Base-by-base conservation (phyloP, 2,113 vertebrate species). In the Megatriorchis doriae region DNA sequence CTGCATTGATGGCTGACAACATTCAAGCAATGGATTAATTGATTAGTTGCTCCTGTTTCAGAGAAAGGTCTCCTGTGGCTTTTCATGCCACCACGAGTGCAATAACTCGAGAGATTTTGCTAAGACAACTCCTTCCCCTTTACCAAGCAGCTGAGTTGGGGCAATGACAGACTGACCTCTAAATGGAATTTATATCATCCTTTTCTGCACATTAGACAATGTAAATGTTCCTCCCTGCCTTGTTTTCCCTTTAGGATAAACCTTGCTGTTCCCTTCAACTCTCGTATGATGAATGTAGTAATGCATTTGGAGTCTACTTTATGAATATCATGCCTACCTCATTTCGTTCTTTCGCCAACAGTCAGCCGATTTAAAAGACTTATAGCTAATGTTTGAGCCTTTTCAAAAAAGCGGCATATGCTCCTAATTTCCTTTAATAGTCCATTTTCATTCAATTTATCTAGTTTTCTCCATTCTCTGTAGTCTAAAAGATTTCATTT, bases 341-440 rank as follows among this genome's bases (percentile, higher is more conserved):
- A 65, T 92, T 90, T 88, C 68, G 48, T 56, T 88, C 81, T 90
- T 88, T 86, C 13, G 8, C 75, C 84, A 93, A 91, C 90, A 91
- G 72, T 79, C 81, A 86, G 36, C 13, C 31, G 6, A 56, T 95
- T 95, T 88, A 88, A 92, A 91, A 95, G 90, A 81, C 93, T 91
- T 88, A 80, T 17, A 94, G 81, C 43, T 94, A 91, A 94, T 86
- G 82, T 81, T 90, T 78, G 81, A 93, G 13, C 48, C 45, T 75
- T 95, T 94, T 77, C 62, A 74, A 88, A 94, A 96, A 75, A 83
- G 34, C 59, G 90, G 43, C 5, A 11, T 91, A 86, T 91, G 72
- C 63, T 92, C 22, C 86, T 97, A 95, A 97, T 97, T 97, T 97
- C 62, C 72, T 92, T 96, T 94, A 96, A 93, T 82, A 94, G 80